Evolutionary conservation across 2,888 invertebrate species (phyloP), one percentile per base, ranked within the genome.

Genomic region (Taphrorychus bicolor): DNA sequence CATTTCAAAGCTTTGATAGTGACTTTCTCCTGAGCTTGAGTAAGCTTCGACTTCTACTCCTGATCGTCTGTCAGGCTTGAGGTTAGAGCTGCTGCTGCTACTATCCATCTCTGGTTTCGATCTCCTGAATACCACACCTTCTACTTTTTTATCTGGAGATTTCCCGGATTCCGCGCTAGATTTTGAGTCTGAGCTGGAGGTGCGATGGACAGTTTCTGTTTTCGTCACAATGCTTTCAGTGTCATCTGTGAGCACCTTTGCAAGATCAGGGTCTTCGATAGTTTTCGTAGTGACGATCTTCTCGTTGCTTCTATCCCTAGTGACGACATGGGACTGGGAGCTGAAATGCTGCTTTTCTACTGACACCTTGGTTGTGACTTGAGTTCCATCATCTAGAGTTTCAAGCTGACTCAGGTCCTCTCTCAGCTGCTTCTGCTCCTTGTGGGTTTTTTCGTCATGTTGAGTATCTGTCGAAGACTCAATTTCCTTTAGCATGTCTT

Each of bases 11-110:
- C 95, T 95, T 71, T 93, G 94, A 78, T 94, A 94, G 74, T 92
- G 92, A 78, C 94, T 94, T 76, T 93, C 94, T 14, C 94, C 94
- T 11, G 94, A 94, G 82, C 94, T 94, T 0, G 94, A 94, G 82
- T 91, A 91, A 2, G 88, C 85, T 80, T 95, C 94, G 19, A 91
- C 85, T 75, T 94, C 93, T 19, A 91, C 88, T 40, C 90, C 90
- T 0, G 93, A 93, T 76, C 89, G 88, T 56, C 92, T 85, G 72
- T 91, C 92, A 1, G 82, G 83, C 42, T 81, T 83, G 2, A 83
- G 74, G 48, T 77, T 76, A 11, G 79, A 77, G 56, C 80, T 80
- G 60, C 79, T 78, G 63, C 81, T 81, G 75, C 77, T 84, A 73
- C 71, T 83, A 76, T 68, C 84, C 71, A 73, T 80, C 71, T 76